Evolutionary conservation across 2,888 invertebrate species (phyloP).

Genomic region (Teleogryllus oceanicus): DNA sequence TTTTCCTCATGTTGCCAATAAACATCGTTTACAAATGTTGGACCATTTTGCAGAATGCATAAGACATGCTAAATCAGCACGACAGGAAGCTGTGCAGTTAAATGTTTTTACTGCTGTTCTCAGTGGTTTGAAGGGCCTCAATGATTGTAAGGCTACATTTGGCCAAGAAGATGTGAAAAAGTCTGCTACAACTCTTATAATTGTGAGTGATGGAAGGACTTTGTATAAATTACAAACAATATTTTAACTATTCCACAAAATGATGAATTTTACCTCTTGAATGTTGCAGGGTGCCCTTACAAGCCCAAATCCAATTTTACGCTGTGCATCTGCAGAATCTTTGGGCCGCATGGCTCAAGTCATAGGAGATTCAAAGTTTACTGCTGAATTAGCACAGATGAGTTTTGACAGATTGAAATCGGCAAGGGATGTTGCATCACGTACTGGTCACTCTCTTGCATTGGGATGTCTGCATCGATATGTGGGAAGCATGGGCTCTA

Average conservation of each 20-base stretch:
- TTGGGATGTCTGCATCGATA: constrained; percentile 95
- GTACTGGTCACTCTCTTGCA: constrained; percentile 85
- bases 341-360: constrained; percentile 91
- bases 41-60: constrained; percentile 96
- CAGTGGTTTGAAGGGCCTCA: constrained; percentile 81
- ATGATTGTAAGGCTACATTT: constrained; percentile 78
- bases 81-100: constrained; percentile 93
- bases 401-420: constrained; percentile 85
- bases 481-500: constrained; percentile 92
- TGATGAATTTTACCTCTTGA: background rate
- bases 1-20: constrained; percentile 90
- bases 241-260: background rate
- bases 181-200: constrained; percentile 74
- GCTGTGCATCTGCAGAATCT: constrained; percentile 94
- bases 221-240: background rate
- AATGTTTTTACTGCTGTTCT: constrained; percentile 93
- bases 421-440: constrained; percentile 79
- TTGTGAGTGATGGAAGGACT: constrained; percentile 52
- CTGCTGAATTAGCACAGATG: constrained; percentile 83
- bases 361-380: constrained; percentile 79
- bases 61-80: constrained; percentile 83
- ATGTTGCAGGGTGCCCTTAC: constrained; percentile 64
- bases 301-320: constrained; percentile 70
- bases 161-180: constrained; percentile 89
- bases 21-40: constrained; percentile 95